Percentiles rank a stretch among this genome's conserved stretches.
Conservation (phyloP, 2,797 vertebrate genomes). For the Botia kubotai region DNA sequence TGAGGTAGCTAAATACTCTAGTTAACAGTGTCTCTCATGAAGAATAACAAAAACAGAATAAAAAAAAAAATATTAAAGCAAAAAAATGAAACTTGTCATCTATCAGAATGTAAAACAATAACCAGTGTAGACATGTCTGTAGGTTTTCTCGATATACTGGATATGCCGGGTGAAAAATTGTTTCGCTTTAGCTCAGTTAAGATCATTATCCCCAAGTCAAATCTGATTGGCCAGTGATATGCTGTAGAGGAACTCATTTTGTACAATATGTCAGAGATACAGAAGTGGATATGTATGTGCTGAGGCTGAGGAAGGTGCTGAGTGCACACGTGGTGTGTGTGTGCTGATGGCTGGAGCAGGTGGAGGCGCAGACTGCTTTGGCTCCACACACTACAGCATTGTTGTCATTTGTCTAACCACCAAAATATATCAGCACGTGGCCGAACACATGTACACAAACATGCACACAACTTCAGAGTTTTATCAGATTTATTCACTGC, state of each 20-base stretch:
- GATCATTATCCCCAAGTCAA: background rate
- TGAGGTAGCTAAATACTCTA: no score
- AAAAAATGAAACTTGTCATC: background rate
- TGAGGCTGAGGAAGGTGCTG: background rate
- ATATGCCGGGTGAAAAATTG: background rate
- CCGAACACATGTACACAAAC: constrained; percentile 31
- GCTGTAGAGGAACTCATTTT: constrained; percentile 1
- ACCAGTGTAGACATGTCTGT: background rate
- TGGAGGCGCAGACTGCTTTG: constrained; percentile 32
- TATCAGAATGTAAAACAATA: background rate
- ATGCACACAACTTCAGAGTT: background rate
- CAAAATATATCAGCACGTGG: constrained; percentile 26
- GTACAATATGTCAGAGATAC: constrained; percentile 25
- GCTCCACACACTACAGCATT: constrained; percentile 26
- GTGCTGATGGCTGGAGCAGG: constrained; percentile 61
- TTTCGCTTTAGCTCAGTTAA: background rate
- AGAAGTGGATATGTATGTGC: background rate
- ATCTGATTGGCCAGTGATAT: background rate
- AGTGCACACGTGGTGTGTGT: constrained; percentile 33
- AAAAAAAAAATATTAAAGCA: background rate
- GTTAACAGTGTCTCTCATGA: background rate
- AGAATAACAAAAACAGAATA: background rate
- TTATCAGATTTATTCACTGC: background rate
- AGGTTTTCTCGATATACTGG: constrained; percentile 4
- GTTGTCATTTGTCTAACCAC: constrained; percentile 9